phyloP scores from a whole-genome alignment of 2,113 vertebrate genomes.

The Equus przewalskii region DNA sequence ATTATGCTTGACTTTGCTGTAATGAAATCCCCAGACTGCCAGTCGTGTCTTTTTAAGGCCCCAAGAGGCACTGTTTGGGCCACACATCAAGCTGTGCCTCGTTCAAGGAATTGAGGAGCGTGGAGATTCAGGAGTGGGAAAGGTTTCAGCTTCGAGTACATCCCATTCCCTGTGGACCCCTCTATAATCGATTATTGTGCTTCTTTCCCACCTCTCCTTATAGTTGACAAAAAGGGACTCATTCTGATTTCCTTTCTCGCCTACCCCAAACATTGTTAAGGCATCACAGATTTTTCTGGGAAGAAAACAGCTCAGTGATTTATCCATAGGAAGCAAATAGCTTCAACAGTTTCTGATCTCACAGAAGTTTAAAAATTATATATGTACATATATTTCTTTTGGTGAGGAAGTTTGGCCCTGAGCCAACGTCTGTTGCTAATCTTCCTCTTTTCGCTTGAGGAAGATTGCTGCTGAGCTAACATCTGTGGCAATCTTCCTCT shows the following conservation, averaged over 20 bases:
- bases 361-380: not conserved
- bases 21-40: not conserved
- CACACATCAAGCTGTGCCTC: not conserved
- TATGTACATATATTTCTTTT: too few species aligned
- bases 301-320: not conserved
- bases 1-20: not conserved
- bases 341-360: not conserved
- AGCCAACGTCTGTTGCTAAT: too few species aligned
- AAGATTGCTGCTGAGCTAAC: too few species aligned
- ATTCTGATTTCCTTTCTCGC: not conserved
- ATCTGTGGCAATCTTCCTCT: too few species aligned
- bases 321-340: not conserved
- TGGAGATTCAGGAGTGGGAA: not conserved
- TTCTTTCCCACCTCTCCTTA: not conserved
- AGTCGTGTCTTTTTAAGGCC: not conserved
- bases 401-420: too few species aligned
- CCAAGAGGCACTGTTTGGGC: not conserved
- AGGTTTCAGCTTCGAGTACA: not conserved
- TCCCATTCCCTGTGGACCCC: not conserved
- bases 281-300: not conserved
- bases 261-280: not conserved
- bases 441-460: too few species aligned
- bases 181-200: not conserved
- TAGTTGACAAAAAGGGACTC: not conserved
- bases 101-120: not conserved